Evolutionary conservation across 2,888 invertebrate genomes (phyloP), one percentile per base, ranked within the genome.

Genomic region (Macrophya alboannulata): DNA sequence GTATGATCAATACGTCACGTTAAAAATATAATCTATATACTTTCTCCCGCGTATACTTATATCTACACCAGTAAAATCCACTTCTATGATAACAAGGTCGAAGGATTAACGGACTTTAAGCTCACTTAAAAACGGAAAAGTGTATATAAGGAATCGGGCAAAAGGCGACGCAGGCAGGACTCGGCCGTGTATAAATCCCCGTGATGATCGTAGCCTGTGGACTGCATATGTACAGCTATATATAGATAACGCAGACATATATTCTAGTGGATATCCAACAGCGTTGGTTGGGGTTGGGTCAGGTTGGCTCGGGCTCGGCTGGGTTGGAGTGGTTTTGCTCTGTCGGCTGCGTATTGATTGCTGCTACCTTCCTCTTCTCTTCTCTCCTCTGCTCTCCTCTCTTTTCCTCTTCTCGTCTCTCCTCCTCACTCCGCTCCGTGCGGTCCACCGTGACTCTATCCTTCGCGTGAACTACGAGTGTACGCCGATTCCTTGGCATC

Each of bases 331-430:
- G 92, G 91, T 92, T 92, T 92, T 91, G 91, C 92, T 92, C 91
- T 89, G 91, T 90, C 91, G 90, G 92, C 90, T 91, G 91, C 91
- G 92, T 93, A 92, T 92, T 92, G 93, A 93, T 93, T 93, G 92
- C 92, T 91, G 89, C 91, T 90, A 88, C 91, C 89, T 89, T 85
- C 88, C 89, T 86, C 89, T 87, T 87, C 86, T 83, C 86, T 86
- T 86, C 86, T 87, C 88, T 87, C 87, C 88, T 87, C 87, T 85
- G 87, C 84, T 85, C 85, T 88, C 87, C 89, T 87, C 76, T 84
- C 87, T 88, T 88, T 90, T 88, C 87, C 88, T 89, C 87, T 86
- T 51, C 85, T 76, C 48, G 86, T 85, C 85, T 88, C 55, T 85
- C 79, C 81, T 17, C 51, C 48, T 86, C 85, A 84, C 85, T 85